Base-by-base conservation (phyloP, 2,797 vertebrate species). In the Trachurus trachurus region DNA sequence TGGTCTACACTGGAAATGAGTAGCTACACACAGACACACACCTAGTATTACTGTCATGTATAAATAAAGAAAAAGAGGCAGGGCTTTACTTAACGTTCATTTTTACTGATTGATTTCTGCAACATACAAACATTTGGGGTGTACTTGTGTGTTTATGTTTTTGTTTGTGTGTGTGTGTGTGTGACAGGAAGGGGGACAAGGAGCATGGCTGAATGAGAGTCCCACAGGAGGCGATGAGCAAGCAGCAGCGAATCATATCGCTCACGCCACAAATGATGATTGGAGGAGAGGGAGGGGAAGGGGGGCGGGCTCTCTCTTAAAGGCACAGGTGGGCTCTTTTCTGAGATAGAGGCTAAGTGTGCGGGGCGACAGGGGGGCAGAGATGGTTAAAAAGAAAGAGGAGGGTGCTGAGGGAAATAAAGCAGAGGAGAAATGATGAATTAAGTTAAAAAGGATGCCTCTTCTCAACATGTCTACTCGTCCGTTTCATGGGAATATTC, bases 311-410 rank as follows among this genome's bases (percentile, higher is more conserved):
- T 92, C 90, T 93, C 85, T 91, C 90, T 89, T 87, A 92, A 99
- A 98, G 97, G 97, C 98, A 98, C 97, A 97, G 96, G 93, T 95
- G 94, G 96, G 92, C 92, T 97, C 95, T 88, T 91, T 82, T 97
- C 96, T 92, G 87, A 92, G 90, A 87, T 91, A 62, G 71, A 95
- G 92, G 96, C 94, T 93, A 94, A 94, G 92, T 93, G 95, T 94
- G 95, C 66, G 91, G 52, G 31, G 81, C 49, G 61, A 89, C 80
- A 34, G 4, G 31, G 31, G 31, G 26, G 87, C 17, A 89, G 91
- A 88, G 62, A 92, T 21, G 37, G 49, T 89, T 94, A 94, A 68
- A 84, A 47, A 10, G 53, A 50, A 64, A 54, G 16, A 40, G 42
- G 67, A 9, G 6, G 42, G 44, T 22, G 37, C 34, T 37, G 37